phyloP scores from a whole-genome alignment of 2,797 vertebrate genomes.

The Labroides dimidiatus region DNA sequence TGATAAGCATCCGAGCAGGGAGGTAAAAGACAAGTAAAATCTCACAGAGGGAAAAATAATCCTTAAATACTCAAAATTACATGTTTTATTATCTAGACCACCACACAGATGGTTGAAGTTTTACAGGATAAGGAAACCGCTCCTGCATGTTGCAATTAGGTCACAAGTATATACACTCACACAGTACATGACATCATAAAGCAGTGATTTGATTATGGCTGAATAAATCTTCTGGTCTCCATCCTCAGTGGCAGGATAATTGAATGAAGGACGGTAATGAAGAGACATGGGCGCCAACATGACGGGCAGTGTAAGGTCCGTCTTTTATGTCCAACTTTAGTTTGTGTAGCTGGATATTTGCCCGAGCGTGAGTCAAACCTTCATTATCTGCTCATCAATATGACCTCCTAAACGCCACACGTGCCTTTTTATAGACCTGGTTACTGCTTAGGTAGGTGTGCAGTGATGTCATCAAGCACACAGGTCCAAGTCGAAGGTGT shows the following conservation, averaged over 20 bases:
- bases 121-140: background rate
- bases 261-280: conserved; percentile 74
- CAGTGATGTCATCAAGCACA: conserved; percentile 15
- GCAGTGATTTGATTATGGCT: conserved; percentile 69
- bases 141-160: conserved; percentile 21
- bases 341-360: background rate
- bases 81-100: background rate
- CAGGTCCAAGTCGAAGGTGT: background rate
- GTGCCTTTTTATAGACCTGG: background rate
- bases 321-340: conserved; percentile 24
- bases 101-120: background rate
- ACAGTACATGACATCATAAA: conserved; percentile 51
- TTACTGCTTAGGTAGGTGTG: conserved; percentile 26
- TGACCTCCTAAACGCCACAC: conserved; percentile 18
- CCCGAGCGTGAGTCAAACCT: conserved; percentile 28
- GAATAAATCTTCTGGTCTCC: conserved; percentile 72
- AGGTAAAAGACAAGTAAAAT: conserved; percentile 14
- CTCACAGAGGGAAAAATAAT: background rate
- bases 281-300: conserved; percentile 60
- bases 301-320: conserved; percentile 50
- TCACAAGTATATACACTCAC: conserved; percentile 12
- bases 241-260: conserved; percentile 68
- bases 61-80: background rate
- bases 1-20: conserved; percentile 18
- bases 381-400: conserved; percentile 19